Base-by-base conservation (phyloP, 2,888 invertebrate genomes). In the Sussaba pulchella region DNA sequence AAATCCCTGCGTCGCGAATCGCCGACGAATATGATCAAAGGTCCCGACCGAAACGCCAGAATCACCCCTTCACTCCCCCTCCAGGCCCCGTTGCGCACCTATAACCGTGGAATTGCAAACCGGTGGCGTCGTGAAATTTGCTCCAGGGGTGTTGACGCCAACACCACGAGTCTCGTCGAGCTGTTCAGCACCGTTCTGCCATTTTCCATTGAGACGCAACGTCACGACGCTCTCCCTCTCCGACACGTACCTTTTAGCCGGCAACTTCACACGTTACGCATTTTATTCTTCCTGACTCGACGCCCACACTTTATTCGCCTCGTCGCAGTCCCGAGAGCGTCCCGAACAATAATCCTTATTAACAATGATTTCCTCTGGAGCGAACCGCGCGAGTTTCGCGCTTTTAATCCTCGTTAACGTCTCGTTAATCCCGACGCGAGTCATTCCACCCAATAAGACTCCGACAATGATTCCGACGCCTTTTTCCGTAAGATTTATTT, bases 11-110 rank as follows among this genome's bases (percentile, higher is more conserved):
- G 83, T 83, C 79, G 82, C 84, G 82, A 83, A 84, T 85, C 77
- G 82, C 70, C 71, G 75, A 81, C 76, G 77, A 83, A 77, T 70
- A 75, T 84, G 84, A 85, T 85, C 85, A 85, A 85, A 85, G 85
- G 75, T 78, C 70, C 78, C 83, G 74, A 67, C 81, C 26, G n/a
- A 47, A n/a, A 67, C 47, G 67, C 9, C 47, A 47, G 74, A 74
- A 52, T 69, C 75, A 67, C 63, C 50, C 36, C 71, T 59, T n/a
- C 31, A 2, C 31, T 6, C 31, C 31, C 31, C 31, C 4, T 31
- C 31, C 31, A 5, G 4, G 31, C n/a, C 54, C 24, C 52, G 59
- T 36, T 57, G 26, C 69, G 67, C 72, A 67, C 77, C 67, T 77
- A 71, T 61, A 45, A 24, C 66, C 63, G 31, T 54, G 36, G 66